A percentile compares a stretch with the other conserved stretches of the same genome.
Conservation (phyloP, 2,113 vertebrate species). For the Corvus cornix region DNA sequence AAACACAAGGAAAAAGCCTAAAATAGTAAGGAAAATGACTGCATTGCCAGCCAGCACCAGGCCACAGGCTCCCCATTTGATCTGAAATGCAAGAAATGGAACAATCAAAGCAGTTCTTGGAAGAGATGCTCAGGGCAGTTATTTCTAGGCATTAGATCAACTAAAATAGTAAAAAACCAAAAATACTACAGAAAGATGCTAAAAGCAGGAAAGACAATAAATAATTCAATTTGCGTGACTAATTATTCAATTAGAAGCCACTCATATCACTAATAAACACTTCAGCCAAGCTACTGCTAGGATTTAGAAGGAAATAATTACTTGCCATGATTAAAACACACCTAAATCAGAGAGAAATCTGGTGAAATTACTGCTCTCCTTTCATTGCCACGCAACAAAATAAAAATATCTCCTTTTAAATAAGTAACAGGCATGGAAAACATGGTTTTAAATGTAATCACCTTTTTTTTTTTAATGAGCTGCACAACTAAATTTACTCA, state of each 20-base stretch:
- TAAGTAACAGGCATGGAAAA: neutral
- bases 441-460: neutral
- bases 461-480: neutral
- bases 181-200: constrained; percentile 41
- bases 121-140: neutral
- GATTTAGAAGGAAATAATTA: neutral
- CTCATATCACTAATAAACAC: neutral
- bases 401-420: neutral
- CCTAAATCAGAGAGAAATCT: neutral
- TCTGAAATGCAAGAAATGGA: constrained; percentile 80
- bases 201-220: constrained; percentile 22
- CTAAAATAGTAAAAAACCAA: neutral
- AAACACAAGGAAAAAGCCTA: constrained; percentile 94
- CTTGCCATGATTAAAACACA: neutral
- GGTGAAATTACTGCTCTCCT: neutral
- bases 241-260: constrained; percentile 2
- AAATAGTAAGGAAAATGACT: constrained; percentile 93
- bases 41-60: constrained; percentile 93
- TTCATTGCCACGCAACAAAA: neutral
- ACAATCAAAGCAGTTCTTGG: neutral
- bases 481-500: neutral
- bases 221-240: neutral
- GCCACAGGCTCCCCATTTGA: constrained; percentile 93
- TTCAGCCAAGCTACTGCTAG: neutral
- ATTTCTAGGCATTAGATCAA: constrained; percentile 10